Evolutionary conservation across 2,888 invertebrate species (phyloP).

Genomic region (Ceriagrion tenellum): DNA sequence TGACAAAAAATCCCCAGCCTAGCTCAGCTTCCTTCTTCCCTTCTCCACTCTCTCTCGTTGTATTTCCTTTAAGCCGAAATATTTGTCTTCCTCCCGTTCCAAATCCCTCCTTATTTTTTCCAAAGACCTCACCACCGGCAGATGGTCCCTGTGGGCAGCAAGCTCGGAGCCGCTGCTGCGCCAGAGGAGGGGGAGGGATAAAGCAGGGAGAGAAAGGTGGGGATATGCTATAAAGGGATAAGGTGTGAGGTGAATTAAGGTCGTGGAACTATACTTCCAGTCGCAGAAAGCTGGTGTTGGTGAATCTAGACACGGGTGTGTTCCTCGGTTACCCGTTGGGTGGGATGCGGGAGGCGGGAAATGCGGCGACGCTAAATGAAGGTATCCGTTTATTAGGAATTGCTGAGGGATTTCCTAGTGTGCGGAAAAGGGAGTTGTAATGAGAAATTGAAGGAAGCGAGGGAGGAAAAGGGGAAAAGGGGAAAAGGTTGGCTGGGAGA

Average conservation of each 20-base stretch:
- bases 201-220: background rate
- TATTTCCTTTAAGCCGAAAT: background rate
- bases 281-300: background rate
- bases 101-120: background rate
- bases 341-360: background rate
- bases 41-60: background rate
- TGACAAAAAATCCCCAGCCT: background rate
- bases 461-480: background rate
- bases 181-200: background rate
- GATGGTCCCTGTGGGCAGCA: background rate
- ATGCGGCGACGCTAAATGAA: background rate
- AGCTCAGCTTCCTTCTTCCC: background rate
- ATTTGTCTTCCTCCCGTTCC: background rate
- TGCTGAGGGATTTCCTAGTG: constrained; percentile 1
- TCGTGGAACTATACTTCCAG: background rate
- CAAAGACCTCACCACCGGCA: background rate
- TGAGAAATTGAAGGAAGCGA: background rate
- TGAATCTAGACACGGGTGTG: background rate
- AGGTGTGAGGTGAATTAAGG: background rate
- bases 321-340: background rate
- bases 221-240: background rate
- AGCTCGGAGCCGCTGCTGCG: background rate
- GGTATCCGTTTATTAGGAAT: constrained; percentile 27
- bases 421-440: background rate
- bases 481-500: background rate